A percentile compares a stretch with the other conserved stretches of the same genome.
Evolutionary conservation across 1,140 invertebrate genomes (phyloP).

Genomic region (Euwallacea fornicatus): DNA sequence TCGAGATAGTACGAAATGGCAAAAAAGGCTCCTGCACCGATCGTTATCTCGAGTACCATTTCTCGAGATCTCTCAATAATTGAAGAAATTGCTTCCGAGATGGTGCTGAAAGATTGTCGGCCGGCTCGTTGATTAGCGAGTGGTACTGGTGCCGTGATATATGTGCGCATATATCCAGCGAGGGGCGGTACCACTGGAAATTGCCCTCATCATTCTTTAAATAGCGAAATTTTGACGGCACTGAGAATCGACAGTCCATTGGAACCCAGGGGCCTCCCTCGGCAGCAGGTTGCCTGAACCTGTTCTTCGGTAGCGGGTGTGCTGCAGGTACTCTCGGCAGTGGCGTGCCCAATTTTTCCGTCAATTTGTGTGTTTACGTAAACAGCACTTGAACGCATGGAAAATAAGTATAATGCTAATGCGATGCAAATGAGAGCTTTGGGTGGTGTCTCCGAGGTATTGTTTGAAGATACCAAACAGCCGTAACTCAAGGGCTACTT

Average conservation of each 20-base stretch:
- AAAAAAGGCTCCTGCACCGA: background rate
- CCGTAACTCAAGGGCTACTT: slow-evolving; percentile 23
- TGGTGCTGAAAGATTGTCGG: slow-evolving; percentile 8
- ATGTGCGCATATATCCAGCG: too few relatives aligned
- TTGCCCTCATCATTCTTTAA: background rate
- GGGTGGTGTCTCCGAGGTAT: background rate
- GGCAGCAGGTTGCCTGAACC: slow-evolving; percentile 15
- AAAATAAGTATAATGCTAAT: background rate
- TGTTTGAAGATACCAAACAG: background rate
- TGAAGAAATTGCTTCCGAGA: slow-evolving; percentile 9
- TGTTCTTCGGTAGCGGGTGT: slow-evolving; percentile 22
- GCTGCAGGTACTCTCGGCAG: slow-evolving; percentile 1
- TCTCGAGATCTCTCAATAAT: slow-evolving; percentile 1
- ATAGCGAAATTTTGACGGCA: background rate
- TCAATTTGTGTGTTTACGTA: background rate
- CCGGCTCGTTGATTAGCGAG: background rate
- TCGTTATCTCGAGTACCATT: slow-evolving; percentile 1
- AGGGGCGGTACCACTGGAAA: too few relatives aligned
- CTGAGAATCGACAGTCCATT: slow-evolving; percentile 6
- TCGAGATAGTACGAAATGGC: too few relatives aligned
- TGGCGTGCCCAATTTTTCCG: slow-evolving; percentile 4
- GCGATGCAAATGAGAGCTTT: background rate
- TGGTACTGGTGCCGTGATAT: background rate
- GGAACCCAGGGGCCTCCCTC: background rate
- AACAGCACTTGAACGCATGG: background rate